Conservation (phyloP, 2,888 invertebrate species). For the Rhorus exstirpatorius region DNA sequence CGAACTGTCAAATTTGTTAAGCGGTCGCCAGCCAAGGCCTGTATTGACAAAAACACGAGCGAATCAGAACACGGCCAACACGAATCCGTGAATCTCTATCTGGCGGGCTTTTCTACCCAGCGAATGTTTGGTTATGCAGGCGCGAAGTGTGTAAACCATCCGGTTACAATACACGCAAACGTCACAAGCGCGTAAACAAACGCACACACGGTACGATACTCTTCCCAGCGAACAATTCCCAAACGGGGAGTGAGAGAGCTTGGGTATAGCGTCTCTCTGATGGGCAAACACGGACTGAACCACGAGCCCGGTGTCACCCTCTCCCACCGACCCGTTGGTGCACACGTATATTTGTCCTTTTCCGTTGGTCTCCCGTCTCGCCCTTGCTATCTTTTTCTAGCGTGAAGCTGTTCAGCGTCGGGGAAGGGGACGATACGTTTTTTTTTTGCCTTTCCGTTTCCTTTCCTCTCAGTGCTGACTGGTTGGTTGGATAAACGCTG, state of each 20-base stretch:
- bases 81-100: slow-evolving; percentile 1
- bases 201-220: slow-evolving; percentile 49
- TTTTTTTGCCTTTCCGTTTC: slow-evolving; percentile 58
- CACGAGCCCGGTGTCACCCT: slow-evolving; percentile 82
- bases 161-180: slow-evolving; percentile 13
- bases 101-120: slow-evolving; percentile 32
- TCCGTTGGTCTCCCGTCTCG: slow-evolving; percentile 65
- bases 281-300: slow-evolving; percentile 85
- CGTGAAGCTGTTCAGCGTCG: slow-evolving; percentile 64
- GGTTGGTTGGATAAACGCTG: slow-evolving; percentile 68
- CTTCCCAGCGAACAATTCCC: slow-evolving; percentile 46
- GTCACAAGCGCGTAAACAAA: slow-evolving; percentile 36
- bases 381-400: slow-evolving; percentile 73
- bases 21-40: not conserved
- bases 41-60: slow-evolving; percentile 7
- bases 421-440: slow-evolving; percentile 5
- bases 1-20: slow-evolving; percentile 7
- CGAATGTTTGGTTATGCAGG: slow-evolving; percentile 9
- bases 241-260: slow-evolving; percentile 61
- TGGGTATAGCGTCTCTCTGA: slow-evolving; percentile 82
- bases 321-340: slow-evolving; percentile 78
- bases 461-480: slow-evolving; percentile 61
- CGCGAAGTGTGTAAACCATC: slow-evolving; percentile 5
- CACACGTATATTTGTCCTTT: slow-evolving; percentile 74
- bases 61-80: not conserved